phyloP scores from a whole-genome alignment of 2,797 vertebrate species.

The Arvicola amphibius region DNA sequence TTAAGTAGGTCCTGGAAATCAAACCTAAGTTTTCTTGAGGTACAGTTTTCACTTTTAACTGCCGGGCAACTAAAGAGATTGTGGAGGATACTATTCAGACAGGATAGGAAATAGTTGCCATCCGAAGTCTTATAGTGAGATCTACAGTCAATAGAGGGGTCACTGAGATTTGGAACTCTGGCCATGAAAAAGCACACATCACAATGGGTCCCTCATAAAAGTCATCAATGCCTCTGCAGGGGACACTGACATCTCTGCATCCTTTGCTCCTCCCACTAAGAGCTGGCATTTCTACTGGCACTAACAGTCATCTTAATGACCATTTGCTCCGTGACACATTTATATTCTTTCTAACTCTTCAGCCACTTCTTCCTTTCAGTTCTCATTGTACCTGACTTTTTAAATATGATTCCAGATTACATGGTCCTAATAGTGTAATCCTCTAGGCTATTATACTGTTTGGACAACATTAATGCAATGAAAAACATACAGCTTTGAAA shows the following conservation, averaged over 20 bases:
- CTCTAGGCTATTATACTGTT: neutral
- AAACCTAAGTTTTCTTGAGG: neutral
- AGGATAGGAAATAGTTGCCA: rapidly evolving
- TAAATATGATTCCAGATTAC: conserved; percentile 37
- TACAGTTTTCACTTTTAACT: neutral
- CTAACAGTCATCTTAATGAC: neutral
- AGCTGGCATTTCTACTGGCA: neutral
- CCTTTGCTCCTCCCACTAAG: neutral
- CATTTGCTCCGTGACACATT: neutral
- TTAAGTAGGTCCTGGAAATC: neutral
- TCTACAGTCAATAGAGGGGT: neutral
- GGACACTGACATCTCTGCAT: neutral
- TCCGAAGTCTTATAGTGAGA: neutral
- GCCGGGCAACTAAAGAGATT: neutral
- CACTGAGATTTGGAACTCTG: neutral
- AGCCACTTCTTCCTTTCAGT: neutral
- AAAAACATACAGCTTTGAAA: conserved; percentile 4
- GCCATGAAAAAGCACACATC: neutral
- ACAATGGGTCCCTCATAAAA: neutral
- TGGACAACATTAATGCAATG: neutral
- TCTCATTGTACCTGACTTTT: neutral
- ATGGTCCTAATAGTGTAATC: neutral
- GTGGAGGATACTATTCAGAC: neutral
- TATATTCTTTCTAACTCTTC: neutral
- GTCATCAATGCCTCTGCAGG: too few relatives aligned